Percentiles rank a stretch among this genome's conserved stretches.
phyloP scores from a whole-genome alignment of 2,113 vertebrate genomes.

The Sturnus vulgaris region DNA sequence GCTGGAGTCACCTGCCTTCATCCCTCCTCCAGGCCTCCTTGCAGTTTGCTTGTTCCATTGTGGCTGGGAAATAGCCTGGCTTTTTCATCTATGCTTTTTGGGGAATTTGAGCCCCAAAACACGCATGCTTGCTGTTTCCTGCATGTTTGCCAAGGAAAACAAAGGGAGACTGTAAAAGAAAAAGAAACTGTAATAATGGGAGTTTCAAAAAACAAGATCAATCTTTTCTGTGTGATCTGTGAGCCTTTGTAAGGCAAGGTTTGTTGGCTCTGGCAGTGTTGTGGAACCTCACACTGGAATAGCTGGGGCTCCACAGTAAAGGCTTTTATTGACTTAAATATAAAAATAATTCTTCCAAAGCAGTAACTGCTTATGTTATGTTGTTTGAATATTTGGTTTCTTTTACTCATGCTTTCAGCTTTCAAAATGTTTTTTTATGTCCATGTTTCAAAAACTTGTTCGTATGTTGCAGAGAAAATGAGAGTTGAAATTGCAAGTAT shows the following conservation, averaged over 20 bases:
- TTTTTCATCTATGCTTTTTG: not conserved
- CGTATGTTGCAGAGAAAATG: not conserved
- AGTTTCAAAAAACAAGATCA: not conserved
- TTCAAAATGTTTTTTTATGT: not conserved
- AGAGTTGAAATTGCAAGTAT: not conserved
- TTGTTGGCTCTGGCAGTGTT: not conserved
- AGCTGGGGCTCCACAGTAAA: not conserved
- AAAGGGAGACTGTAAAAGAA: not conserved
- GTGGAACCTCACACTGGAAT: not conserved
- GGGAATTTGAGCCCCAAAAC: not conserved
- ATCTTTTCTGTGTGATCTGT: not conserved
- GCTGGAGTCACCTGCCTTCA: constrained; percentile 49
- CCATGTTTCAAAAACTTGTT: not conserved
- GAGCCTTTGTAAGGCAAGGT: not conserved
- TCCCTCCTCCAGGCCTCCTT: not conserved
- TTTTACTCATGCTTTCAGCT: not conserved
- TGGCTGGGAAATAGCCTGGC: not conserved
- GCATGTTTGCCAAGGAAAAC: not conserved
- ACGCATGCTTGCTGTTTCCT: not conserved
- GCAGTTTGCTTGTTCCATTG: not conserved
- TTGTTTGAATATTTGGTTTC: not conserved
- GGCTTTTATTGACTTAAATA: not conserved
- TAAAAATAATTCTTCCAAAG: not conserved
- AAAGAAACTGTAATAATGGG: not conserved
- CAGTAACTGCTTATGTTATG: not conserved